Percentiles rank a stretch among this genome's conserved stretches.
Conservation (phyloP, 1,140 invertebrate genomes). For the Sitobion miscanthi region DNA sequence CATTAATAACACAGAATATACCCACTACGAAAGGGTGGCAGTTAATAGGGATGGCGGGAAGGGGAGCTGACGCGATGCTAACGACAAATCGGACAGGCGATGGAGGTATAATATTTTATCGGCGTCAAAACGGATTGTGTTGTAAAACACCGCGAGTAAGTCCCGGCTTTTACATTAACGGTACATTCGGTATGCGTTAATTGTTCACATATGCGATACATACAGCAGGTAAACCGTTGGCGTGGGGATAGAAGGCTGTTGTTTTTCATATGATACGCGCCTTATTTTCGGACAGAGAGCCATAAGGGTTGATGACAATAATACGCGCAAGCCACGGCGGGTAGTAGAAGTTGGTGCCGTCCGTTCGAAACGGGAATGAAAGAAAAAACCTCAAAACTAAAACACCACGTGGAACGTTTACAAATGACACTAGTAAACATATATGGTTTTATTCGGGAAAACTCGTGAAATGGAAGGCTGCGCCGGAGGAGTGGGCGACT, state of each 20-base stretch:
- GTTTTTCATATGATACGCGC: not conserved
- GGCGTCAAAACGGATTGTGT: conserved; percentile 26
- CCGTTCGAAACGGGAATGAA: not conserved
- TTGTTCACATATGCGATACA: not conserved
- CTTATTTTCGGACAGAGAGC: not conserved
- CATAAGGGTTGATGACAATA: not conserved
- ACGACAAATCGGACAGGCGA: not conserved
- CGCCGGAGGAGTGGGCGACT: too few relatives aligned
- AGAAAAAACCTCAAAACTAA: conserved; percentile 35
- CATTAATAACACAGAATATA: not conserved
- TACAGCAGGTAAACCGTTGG: not conserved
- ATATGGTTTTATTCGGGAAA: conserved; percentile 40
- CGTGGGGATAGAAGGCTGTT: not conserved
- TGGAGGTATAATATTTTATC: conserved; percentile 44
- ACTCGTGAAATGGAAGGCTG: not conserved
- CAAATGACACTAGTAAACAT: conserved; percentile 50
- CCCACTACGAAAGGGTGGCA: not conserved
- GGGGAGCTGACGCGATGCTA: not conserved
- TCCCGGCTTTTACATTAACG: not conserved
- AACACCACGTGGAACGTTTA: conserved; percentile 26
- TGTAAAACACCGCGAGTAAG: not conserved
- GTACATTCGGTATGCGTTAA: not conserved
- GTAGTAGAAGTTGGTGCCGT: not conserved
- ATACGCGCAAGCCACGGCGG: not conserved
- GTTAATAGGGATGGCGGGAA: not conserved